Percentiles rank a stretch among this genome's conserved stretches.
Evolutionary conservation across 2,797 vertebrate species (phyloP).

Genomic region (Gymnothorax javanicus): DNA sequence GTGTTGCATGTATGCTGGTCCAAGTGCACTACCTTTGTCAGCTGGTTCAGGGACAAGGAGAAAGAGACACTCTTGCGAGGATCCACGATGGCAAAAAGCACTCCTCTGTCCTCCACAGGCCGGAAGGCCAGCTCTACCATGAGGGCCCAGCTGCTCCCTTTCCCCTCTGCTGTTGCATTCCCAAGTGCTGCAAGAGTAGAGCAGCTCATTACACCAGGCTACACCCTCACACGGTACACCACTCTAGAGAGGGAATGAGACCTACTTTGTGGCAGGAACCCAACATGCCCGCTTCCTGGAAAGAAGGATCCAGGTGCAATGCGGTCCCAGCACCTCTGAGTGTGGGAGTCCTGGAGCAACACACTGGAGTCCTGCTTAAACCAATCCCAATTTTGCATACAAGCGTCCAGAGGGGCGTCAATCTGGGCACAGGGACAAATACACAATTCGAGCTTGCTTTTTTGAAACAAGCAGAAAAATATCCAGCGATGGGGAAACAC

Average conservation of each 20-base stretch:
- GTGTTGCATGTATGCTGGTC: neutral
- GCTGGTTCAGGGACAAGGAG: constrained; percentile 28
- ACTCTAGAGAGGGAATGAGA: neutral
- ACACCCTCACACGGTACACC: neutral
- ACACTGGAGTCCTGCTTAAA: constrained; percentile 39
- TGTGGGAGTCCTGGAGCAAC: constrained; percentile 33
- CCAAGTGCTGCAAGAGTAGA: neutral
- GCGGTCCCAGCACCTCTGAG: constrained; percentile 41
- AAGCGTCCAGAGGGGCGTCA: constrained; percentile 41
- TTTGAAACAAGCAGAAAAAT: too few species aligned
- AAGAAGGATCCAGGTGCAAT: constrained; percentile 44
- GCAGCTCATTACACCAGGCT: neutral
- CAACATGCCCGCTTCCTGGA: constrained; percentile 31
- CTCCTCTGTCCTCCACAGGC: constrained; percentile 33
- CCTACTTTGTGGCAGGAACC: constrained; percentile 33
- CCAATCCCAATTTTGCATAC: constrained; percentile 48
- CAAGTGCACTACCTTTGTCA: constrained; percentile 32
- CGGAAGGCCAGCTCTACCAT: constrained; percentile 36
- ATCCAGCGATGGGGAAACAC: too few species aligned
- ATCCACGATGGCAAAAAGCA: constrained; percentile 38
- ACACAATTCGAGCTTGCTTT: neutral
- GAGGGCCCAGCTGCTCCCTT: constrained; percentile 29
- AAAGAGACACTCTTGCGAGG: constrained; percentile 20
- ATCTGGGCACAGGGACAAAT: constrained; percentile 29
- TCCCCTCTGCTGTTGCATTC: neutral